Base-by-base conservation (phyloP, 2,113 vertebrate species). In the Eptatretus burgeri region DNA sequence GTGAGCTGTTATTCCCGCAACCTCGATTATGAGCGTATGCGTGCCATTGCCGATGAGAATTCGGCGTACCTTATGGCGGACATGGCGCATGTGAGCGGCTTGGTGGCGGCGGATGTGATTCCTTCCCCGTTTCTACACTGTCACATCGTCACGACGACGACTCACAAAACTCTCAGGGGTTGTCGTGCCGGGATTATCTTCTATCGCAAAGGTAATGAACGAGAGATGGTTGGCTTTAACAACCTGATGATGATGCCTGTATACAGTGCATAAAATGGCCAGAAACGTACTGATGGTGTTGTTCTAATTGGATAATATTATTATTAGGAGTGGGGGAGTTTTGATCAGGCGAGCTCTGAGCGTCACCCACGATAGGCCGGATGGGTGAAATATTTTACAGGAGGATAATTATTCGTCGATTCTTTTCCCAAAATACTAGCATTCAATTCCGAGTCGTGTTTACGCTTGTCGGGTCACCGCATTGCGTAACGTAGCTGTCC, bases 11-110 rank as follows among this genome's bases (percentile, higher is more conserved):
- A 98, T 65, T 95, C 91, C 0, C 80, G 89, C 13, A 88, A 88
- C 73, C 71, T 98, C 64, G 86, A 98, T 73, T 96, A 98, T 0
- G 74, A 72, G 11, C 81, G 82, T 12, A 68, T 98, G 80, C 77
- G 79, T 64, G 74, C 74, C 74, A 87, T 96, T 0, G 82, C 91
- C 0, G 74, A 81, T 0, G 78, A 80, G 70, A 93, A 85, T 0
- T 69, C 78, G 0, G 85, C 91, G 0, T 86, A 78, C 1, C 80
- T 98, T 9, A 75, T 98, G 84, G 80, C 79, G 0, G 91, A 94
- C 78, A 98, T 96, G 85, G 87, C 91, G 2, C 91, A 98, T 71
- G 84, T 98, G 72, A 93, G 89, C 0, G 91, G 91, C 18, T 68
- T 98, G 66, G 84, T 96, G 69, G 85, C 82, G 0, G 86, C 88